Base-by-base conservation (phyloP, 2,113 vertebrate species). In the Isichthys henryi region DNA sequence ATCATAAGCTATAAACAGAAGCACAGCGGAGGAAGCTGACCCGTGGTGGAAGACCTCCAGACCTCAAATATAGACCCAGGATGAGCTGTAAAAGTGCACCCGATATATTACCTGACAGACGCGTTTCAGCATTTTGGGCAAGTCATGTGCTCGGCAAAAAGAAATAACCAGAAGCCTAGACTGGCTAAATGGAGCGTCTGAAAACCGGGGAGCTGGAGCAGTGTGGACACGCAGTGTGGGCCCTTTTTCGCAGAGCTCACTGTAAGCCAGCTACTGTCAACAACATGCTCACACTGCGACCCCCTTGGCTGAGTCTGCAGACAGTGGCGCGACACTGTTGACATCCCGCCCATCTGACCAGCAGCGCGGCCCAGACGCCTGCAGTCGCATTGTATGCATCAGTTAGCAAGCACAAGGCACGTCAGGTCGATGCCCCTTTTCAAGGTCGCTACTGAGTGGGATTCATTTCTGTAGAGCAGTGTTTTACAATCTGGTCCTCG, bases 151-250 rank as follows among this genome's bases (percentile, higher is more conserved):
- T 89, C 3, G n/a, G 10, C 5, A 43, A 19, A 35, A 80, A 43
- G 35, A 88, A 92, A 93, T 93, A 89, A 91, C 85, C 83, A 35
- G 88, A 92, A 93, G 93, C 92, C 93, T 91, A 85, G 43, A 90
- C 49, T 91, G 49, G 27, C 39, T 66, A 84, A 84, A 45, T 8
- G 82, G 45, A 45, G 8, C 3, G 3, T 46, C 77, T 11, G n/a
- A 3, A n/a, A 43, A 3, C 8, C 21, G 45, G 10, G 3, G 6
- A 46, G 15, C 35, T 23, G 6, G 35, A 82, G 43, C 13, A 43
- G 17, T 8, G 19, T 3, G 35, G 21, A 10, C n/a, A n/a, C n/a
- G 43, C 13, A 43, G 17, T 8, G 19, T 3, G 35, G 21, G 4
- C 91, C 93, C 45, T 84, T 23, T 45, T 66, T 88, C 10, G 10